phyloP scores from a whole-genome alignment of 2,113 vertebrate genomes.

The Copsychus sechellarum region DNA sequence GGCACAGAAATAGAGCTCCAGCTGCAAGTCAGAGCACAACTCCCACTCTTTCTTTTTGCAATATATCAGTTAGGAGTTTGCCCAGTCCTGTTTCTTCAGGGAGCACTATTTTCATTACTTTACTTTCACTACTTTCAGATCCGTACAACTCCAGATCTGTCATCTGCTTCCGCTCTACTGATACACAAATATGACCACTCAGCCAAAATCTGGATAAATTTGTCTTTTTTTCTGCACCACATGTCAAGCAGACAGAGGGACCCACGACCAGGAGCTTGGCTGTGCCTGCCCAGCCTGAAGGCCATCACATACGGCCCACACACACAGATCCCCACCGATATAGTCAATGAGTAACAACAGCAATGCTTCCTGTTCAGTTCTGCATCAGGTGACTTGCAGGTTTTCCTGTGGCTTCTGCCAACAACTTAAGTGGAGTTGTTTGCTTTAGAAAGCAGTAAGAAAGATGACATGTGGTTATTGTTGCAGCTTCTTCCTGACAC shows the following conservation, averaged over 20 bases:
- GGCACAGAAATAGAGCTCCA: not conserved
- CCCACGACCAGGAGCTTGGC: not conserved
- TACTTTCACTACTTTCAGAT: not conserved
- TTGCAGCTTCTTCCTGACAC: not conserved
- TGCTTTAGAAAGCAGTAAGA: not conserved
- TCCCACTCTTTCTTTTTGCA: not conserved
- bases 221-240: not conserved
- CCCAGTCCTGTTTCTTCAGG: not conserved
- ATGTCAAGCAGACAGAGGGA: not conserved
- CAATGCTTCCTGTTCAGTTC: not conserved
- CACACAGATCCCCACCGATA: not conserved
- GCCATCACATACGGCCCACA: not conserved
- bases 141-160: rapidly evolving
- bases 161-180: not conserved
- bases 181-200: not conserved
- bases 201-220: not conserved
- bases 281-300: not conserved
- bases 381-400: not conserved
- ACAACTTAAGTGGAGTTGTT: not conserved
- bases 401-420: not conserved
- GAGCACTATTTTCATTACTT: not conserved
- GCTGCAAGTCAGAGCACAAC: not conserved
- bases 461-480: not conserved
- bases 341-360: conserved; percentile 19
- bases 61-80: not conserved